phyloP scores from a whole-genome alignment of 2,797 vertebrate genomes.

The Spea hammondii region DNA sequence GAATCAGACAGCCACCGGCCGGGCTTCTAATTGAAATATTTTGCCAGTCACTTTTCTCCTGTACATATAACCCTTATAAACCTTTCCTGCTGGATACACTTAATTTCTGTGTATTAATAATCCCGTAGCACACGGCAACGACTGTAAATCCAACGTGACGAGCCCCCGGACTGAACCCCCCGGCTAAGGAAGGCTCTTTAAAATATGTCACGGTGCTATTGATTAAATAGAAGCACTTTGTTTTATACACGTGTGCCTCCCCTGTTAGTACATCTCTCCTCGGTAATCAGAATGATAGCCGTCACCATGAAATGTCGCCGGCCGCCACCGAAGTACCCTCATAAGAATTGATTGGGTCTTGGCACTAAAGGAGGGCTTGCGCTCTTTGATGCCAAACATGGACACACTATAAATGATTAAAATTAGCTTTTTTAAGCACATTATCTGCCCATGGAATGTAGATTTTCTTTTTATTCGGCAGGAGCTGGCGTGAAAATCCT shows the following conservation, averaged over 20 bases:
- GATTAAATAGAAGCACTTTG: slow-evolving; percentile 74
- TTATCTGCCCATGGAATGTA: slow-evolving; percentile 59
- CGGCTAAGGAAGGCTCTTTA: slow-evolving; percentile 63
- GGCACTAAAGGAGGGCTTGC: slow-evolving; percentile 55
- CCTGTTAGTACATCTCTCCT: slow-evolving; percentile 83
- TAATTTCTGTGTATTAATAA: background rate
- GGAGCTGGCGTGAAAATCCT: slow-evolving; percentile 62
- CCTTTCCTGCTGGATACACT: background rate
- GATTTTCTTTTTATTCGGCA: slow-evolving; percentile 61
- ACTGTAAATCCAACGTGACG: background rate
- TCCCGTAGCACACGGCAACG: background rate
- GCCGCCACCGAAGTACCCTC: slow-evolving; percentile 87
- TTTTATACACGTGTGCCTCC: slow-evolving; percentile 83
- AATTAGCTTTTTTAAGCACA: slow-evolving; percentile 60
- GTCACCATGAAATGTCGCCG: slow-evolving; percentile 85
- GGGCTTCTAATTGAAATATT: too few species aligned
- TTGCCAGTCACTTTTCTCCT: too few species aligned
- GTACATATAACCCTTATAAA: background rate
- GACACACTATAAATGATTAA: slow-evolving; percentile 58
- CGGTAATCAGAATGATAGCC: slow-evolving; percentile 84
- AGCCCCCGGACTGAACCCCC: background rate
- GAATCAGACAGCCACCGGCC: too few species aligned
- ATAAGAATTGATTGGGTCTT: slow-evolving; percentile 93
- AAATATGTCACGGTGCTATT: slow-evolving; percentile 74
- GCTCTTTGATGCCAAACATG: slow-evolving; percentile 55